phyloP scores from a whole-genome alignment of 2,797 vertebrate genomes.

The Bucorvus abyssinicus region DNA sequence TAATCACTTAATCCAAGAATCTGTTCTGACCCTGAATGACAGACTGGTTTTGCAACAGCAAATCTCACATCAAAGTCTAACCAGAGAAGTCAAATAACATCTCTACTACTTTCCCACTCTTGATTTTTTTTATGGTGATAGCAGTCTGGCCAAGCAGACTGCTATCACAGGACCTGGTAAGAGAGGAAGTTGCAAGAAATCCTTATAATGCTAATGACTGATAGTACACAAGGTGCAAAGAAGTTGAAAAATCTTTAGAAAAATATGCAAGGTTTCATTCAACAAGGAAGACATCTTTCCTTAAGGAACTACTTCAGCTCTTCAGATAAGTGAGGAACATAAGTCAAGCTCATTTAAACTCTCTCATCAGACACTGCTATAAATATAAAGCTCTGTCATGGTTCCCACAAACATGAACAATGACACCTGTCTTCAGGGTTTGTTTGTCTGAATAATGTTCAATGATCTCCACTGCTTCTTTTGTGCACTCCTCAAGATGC shows the following conservation, averaged over 20 bases:
- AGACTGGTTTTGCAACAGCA: slow-evolving; percentile 11
- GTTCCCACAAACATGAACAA: not conserved
- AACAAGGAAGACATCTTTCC: not conserved
- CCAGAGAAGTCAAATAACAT: not conserved
- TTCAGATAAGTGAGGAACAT: not conserved
- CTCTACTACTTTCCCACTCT: not conserved
- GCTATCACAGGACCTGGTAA: not conserved
- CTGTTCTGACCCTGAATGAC: slow-evolving; percentile 17
- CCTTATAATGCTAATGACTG: not conserved
- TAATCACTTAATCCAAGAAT: slow-evolving; percentile 60
- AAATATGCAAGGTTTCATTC: not conserved
- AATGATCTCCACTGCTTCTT: not conserved
- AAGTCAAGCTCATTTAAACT: not conserved
- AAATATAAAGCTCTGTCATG: not conserved
- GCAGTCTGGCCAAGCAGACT: not conserved
- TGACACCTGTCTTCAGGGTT: not conserved
- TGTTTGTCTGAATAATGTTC: not conserved
- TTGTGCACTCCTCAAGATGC: not conserved
- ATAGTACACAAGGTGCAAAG: not conserved
- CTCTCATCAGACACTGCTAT: not conserved
- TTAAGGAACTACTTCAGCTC: not conserved
- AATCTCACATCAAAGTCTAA: not conserved
- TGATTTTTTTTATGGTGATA: not conserved
- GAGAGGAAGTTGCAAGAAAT: not conserved
- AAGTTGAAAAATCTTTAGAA: not conserved